Conservation (phyloP, 1,140 invertebrate genomes). For the Orchesella cincta region DNA sequence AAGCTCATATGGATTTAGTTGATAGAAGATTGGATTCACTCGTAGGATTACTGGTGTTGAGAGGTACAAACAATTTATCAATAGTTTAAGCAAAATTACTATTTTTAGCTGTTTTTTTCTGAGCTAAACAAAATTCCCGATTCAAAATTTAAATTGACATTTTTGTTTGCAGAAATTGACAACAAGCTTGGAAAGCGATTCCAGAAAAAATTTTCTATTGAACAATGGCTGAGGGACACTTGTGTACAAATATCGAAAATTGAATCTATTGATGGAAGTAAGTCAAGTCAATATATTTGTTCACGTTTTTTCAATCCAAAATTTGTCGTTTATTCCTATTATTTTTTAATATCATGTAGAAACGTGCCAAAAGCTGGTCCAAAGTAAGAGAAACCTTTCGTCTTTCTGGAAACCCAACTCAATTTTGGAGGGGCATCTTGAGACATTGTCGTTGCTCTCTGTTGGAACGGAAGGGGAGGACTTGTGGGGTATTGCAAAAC, state of each 20-base stretch:
- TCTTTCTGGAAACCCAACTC: not conserved
- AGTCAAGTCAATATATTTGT: not conserved
- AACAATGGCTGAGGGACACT: not conserved
- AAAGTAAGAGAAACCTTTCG: not conserved
- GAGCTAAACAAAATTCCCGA: too few relatives aligned
- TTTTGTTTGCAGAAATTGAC: too few relatives aligned
- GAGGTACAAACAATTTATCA: too few relatives aligned
- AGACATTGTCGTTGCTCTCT: not conserved
- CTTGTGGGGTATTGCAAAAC: not conserved
- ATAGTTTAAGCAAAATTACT: too few relatives aligned
- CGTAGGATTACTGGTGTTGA: not conserved
- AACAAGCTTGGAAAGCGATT: not conserved
- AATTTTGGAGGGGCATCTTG: not conserved
- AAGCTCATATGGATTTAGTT: not conserved
- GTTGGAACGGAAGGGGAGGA: not conserved
- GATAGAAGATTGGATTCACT: not conserved
- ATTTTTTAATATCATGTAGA: not conserved
- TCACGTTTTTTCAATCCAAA: too few relatives aligned
- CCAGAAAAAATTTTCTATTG: not conserved
- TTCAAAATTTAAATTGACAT: too few relatives aligned
- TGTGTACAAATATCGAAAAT: not conserved
- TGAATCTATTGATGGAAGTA: not conserved
- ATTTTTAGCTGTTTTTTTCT: too few relatives aligned
- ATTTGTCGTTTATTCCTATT: not conserved
- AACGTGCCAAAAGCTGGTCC: too few relatives aligned